These are phyloP conservation scores for Zoanthus sociatus DNA, from an alignment of 92 coral and sea anemone species.

Conservation along the genomic window DNA sequence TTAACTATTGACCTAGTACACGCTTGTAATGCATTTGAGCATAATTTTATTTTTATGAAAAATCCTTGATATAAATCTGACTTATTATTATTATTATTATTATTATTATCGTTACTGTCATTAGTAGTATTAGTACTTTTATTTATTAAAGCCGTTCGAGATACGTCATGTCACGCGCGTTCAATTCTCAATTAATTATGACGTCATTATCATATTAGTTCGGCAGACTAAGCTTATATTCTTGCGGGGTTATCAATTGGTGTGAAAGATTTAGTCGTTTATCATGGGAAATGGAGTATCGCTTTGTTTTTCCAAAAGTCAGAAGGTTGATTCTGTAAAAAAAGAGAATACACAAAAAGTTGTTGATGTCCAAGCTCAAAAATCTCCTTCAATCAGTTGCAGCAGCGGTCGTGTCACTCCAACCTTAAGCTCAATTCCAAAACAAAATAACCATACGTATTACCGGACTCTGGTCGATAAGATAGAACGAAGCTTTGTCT, in stretches of 20 bases:
- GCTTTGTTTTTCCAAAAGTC: neutral
- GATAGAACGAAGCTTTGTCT: neutral
- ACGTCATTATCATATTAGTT: slow-evolving; percentile 18
- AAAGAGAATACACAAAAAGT: neutral
- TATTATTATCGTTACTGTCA: too few species aligned
- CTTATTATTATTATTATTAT: too few species aligned
- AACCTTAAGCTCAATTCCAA: neutral
- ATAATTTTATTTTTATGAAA: too few species aligned
- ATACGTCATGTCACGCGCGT: neutral
- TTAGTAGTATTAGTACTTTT: too few species aligned
- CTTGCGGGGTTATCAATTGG: neutral
- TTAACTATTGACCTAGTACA: too few species aligned
- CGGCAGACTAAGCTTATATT: neutral
- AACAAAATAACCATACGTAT: neutral
- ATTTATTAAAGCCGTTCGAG: too few species aligned
- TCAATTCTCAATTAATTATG: slow-evolving; percentile 8
- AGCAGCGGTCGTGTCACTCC: neutral
- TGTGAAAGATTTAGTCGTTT: neutral
- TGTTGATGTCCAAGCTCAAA: neutral
- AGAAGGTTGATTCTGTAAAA: neutral
- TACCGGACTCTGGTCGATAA: neutral
- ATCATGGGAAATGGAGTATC: slow-evolving; percentile 24
- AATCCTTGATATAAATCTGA: too few species aligned
- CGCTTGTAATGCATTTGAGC: too few species aligned
- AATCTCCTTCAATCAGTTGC: neutral